A percentile compares a stretch with the other conserved stretches of the same genome.
phyloP scores from a whole-genome alignment of 2,888 invertebrate genomes.

The Catocala sponsa region DNA sequence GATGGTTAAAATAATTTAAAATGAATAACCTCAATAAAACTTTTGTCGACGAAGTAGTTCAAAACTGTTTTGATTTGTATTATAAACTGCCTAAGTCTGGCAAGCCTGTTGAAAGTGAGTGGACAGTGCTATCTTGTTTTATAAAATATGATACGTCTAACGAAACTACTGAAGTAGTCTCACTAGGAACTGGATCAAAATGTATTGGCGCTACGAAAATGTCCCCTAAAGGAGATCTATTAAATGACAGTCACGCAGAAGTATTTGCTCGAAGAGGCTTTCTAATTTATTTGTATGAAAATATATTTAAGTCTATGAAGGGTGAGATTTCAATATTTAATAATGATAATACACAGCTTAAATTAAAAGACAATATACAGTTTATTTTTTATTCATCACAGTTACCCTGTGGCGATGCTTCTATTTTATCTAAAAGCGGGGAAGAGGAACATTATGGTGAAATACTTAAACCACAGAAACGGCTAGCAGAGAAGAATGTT shows the following conservation, averaged over 20 bases:
- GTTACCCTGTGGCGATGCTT: conserved; percentile 97
- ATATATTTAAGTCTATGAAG: conserved; percentile 81
- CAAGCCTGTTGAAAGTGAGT: conserved; percentile 92
- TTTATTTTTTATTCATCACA: conserved; percentile 96
- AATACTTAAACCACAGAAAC: conserved; percentile 60
- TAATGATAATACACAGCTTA: conserved; percentile 69
- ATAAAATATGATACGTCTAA: conserved; percentile 82
- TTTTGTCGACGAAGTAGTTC: conserved; percentile 85
- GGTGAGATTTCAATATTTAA: conserved; percentile 69
- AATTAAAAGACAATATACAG: conserved; percentile 86
- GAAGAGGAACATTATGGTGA: conserved; percentile 69
- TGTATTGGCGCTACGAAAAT: conserved; percentile 93
- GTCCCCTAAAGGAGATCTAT: conserved; percentile 90
- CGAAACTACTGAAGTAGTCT: conserved; percentile 88
- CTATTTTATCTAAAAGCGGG: conserved; percentile 91
- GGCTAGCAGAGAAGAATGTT: conserved; percentile 53
- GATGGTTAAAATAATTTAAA: conserved; percentile 1
- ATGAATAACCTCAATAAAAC: conserved; percentile 58
- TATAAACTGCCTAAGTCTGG: conserved; percentile 91
- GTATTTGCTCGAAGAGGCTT: conserved; percentile 95
- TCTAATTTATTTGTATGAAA: conserved; percentile 91
- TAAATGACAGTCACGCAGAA: conserved; percentile 98
- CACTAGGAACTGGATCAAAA: conserved; percentile 97
- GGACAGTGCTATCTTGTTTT: conserved; percentile 95
- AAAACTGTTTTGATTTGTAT: conserved; percentile 89